Conservation (phyloP, 2,797 vertebrate species). For the Crocodylus rhombifer region DNA sequence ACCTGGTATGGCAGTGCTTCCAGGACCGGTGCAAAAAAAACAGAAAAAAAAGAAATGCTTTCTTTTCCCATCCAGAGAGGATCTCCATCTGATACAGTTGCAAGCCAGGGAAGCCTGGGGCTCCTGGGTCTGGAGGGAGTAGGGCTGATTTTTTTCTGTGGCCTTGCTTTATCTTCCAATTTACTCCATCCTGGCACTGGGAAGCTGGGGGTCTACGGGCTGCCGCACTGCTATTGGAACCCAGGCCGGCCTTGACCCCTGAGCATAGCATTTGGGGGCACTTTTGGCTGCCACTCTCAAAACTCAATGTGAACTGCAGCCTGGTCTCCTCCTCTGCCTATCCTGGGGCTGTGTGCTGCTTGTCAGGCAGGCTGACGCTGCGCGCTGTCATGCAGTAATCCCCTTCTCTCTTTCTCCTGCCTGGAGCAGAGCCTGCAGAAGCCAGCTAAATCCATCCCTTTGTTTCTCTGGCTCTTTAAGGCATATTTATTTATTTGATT, state of each 20-base stretch:
- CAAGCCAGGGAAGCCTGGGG: neutral
- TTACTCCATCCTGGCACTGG: neutral
- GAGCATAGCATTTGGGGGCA: too few species aligned
- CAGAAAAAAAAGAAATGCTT: too few species aligned
- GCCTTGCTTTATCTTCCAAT: neutral
- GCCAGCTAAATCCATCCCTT: constrained; percentile 22
- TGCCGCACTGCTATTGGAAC: neutral
- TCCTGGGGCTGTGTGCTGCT: neutral
- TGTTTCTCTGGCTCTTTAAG: constrained; percentile 9
- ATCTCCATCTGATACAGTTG: neutral
- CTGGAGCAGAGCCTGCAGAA: constrained; percentile 15
- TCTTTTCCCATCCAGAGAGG: too few species aligned
- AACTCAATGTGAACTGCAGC: neutral
- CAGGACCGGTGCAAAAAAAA: too few species aligned
- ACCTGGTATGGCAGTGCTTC: too few species aligned
- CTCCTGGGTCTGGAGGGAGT: neutral
- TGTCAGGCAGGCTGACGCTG: neutral
- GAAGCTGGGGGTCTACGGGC: neutral
- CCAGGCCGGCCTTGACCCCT: too few species aligned
- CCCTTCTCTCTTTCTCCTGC: neutral
- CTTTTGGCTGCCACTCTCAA: neutral
- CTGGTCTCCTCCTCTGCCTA: neutral
- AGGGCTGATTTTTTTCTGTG: neutral
- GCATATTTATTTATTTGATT: neutral
- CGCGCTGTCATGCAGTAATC: neutral